A percentile compares a stretch with the other conserved stretches of the same genome.
Conservation (phyloP, 2,888 invertebrate species). For the Esperia sulphurella region DNA sequence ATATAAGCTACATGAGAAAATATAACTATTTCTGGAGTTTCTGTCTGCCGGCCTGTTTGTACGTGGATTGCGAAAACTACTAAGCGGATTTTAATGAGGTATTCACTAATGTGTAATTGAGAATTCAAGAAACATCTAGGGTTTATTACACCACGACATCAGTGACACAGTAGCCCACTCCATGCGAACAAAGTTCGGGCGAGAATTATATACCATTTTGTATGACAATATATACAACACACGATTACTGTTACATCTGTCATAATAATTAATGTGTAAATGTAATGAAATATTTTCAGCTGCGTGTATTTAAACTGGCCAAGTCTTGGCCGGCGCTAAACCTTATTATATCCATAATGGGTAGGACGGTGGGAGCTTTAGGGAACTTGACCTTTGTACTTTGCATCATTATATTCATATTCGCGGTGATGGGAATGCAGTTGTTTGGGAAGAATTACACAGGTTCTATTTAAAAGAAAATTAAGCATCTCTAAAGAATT, state of each 20-base stretch:
- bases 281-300: slow-evolving; percentile 82
- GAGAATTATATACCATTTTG: too few species aligned
- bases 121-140: too few species aligned
- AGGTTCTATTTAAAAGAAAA: slow-evolving; percentile 79
- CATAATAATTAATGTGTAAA: slow-evolving; percentile 36
- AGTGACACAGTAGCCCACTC: too few species aligned
- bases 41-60: too few species aligned
- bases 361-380: slow-evolving; percentile 95
- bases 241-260: background rate
- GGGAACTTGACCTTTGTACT: slow-evolving; percentile 97
- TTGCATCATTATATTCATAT: slow-evolving; percentile 97
- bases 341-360: slow-evolving; percentile 97
- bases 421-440: slow-evolving; percentile 98
- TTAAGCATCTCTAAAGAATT: slow-evolving; percentile 71
- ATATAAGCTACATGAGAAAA: too few species aligned
- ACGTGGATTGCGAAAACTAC: too few species aligned
- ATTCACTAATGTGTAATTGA: too few species aligned
- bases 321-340: slow-evolving; percentile 98
- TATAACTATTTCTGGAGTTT: too few species aligned
- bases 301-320: slow-evolving; percentile 97
- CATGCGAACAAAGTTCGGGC: too few species aligned
- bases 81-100: too few species aligned
- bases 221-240: too few species aligned
- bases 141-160: too few species aligned
- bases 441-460: slow-evolving; percentile 94